A percentile compares a stretch with the other conserved stretches of the same genome.
phyloP scores from a whole-genome alignment of 2,113 vertebrate genomes.

The Zosterops borbonicus region DNA sequence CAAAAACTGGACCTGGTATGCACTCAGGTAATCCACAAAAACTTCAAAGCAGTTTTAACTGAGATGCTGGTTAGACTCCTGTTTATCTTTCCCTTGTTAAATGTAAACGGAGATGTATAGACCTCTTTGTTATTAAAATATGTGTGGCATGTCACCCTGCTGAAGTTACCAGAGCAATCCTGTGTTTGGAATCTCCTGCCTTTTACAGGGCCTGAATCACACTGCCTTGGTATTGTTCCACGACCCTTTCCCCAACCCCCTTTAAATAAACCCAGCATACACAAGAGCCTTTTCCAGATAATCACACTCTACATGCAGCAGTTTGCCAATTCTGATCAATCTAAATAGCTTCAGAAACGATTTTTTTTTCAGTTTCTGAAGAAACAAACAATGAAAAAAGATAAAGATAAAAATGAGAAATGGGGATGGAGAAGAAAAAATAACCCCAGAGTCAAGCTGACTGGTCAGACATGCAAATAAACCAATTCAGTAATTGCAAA shows the following conservation, averaged over 20 bases:
- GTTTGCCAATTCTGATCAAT: neutral
- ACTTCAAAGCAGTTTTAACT: neutral
- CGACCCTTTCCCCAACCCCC: accelerated
- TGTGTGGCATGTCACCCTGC: neutral
- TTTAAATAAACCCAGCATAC: neutral
- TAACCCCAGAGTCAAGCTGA: neutral
- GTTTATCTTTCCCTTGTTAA: slow-evolving; percentile 11
- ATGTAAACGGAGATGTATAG: neutral
- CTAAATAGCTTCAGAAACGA: neutral
- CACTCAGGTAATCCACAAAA: neutral
- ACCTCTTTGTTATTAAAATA: slow-evolving; percentile 43
- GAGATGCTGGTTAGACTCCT: neutral
- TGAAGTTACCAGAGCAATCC: slow-evolving; percentile 30
- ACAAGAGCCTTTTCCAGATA: neutral
- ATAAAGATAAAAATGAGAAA: neutral
- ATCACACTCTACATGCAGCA: neutral
- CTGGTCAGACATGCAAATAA: neutral
- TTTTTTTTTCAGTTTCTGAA: neutral
- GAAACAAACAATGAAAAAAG: neutral
- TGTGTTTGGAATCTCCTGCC: slow-evolving; percentile 18
- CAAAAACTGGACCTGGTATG: neutral
- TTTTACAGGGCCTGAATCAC: neutral
- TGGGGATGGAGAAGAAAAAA: neutral
- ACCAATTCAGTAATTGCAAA: neutral
- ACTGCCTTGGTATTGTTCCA: neutral